phyloP scores from a whole-genome alignment of 1,140 invertebrate species.

The Trichoplusia ni region DNA sequence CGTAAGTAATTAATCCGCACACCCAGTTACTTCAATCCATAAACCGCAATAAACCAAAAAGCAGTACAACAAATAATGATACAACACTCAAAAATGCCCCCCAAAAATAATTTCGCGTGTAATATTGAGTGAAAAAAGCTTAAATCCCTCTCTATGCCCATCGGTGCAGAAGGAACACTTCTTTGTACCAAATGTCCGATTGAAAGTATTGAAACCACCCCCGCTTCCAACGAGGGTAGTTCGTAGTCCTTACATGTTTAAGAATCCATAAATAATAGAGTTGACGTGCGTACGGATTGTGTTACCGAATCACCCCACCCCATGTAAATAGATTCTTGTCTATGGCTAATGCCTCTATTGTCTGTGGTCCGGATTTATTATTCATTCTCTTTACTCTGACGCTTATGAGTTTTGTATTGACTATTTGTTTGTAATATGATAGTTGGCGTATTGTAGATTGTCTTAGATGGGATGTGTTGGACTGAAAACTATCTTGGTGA shows the following conservation, averaged over 20 bases:
- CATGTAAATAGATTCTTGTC: constrained; percentile 67
- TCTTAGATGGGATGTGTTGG: not conserved
- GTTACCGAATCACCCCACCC: constrained; percentile 57
- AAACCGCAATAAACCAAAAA: constrained; percentile 17
- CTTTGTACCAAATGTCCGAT: constrained; percentile 75
- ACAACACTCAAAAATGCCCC: constrained; percentile 20
- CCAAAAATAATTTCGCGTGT: constrained; percentile 32
- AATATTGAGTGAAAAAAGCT: constrained; percentile 43
- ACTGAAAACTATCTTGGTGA: not conserved
- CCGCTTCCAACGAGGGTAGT: constrained; percentile 33
- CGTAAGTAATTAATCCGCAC: no score
- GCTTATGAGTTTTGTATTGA: constrained; percentile 66
- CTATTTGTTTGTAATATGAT: constrained; percentile 31
- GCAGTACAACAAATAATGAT: constrained; percentile 24
- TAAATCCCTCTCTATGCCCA: constrained; percentile 58
- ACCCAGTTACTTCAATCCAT: no score
- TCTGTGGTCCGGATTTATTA: constrained; percentile 78
- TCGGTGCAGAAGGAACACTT: constrained; percentile 74
- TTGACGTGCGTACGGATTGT: constrained; percentile 75
- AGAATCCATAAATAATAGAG: constrained; percentile 82
- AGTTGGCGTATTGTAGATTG: not conserved
- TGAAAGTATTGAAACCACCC: constrained; percentile 24
- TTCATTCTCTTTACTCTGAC: constrained; percentile 77
- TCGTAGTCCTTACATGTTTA: constrained; percentile 76
- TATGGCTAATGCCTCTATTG: constrained; percentile 78